Base-by-base conservation (phyloP, 2,797 vertebrate species). In the Sebastes hubbsi region DNA sequence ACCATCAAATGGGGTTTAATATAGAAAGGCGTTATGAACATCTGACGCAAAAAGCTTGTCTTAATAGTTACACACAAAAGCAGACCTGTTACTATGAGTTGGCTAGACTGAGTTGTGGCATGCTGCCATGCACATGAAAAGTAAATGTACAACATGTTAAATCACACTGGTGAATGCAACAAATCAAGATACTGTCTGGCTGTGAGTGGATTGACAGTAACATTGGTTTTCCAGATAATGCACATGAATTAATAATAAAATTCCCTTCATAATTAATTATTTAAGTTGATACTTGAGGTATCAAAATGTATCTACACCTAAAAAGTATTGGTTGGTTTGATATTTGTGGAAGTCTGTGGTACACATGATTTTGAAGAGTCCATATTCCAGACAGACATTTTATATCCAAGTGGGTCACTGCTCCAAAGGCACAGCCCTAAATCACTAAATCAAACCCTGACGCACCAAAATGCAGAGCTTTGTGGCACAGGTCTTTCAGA, bases 351-450 rank as follows among this genome's bases (percentile, higher is more conserved):
- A 8, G 32, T 54, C 25, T 73, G 38, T 66, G 66, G 34, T n/a
- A 32, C 6, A 36, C 24, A 20, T 42, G 27, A 56, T 46, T 67
- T 56, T 24, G 2, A 56, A 62, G 54, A 3, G 25, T 16, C 38
- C 59, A 73, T 30, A 78, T 36, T 60, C 54, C 56, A 77, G 36
- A 18, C 34, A 12, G 60, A 22, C 20, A 55, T 49, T 75, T 56
- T 30, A 25, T 36, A 65, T 72, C 49, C 8, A 83, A 77, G 36
- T 42, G n/a, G 36, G 68, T 84, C 77, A 84, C 60, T 66, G 25
- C 34, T 67, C 7, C 25, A 71, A 54, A 20, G 24, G 20, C 55
- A 54, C 65, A 55, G 32, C 12, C 7, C 55, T 8, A 52, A 34
- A 36, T 38, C 52, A 72, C 46, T 8, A 52, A 34, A 36, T 38